These are phyloP conservation scores for Leptodactylus fallax DNA, from an alignment of 2,797 vertebrate genomes.

Conservation along the genomic window DNA sequence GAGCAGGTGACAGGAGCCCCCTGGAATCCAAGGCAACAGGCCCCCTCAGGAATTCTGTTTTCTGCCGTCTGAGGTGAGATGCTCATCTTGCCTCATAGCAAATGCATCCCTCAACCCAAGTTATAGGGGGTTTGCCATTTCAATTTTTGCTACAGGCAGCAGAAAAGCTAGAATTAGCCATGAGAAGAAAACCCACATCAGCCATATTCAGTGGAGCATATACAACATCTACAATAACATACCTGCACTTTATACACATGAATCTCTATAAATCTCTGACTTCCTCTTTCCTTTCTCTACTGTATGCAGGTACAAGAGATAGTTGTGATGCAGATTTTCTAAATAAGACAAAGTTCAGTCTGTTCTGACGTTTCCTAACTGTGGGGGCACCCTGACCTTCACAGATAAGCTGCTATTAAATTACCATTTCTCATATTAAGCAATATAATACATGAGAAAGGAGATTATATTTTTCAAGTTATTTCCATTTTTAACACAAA, in stretches of 20 bases:
- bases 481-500: background rate
- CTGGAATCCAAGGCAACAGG: too few species aligned
- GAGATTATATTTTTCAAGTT: background rate
- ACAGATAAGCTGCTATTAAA: conserved; percentile 17
- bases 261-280: background rate
- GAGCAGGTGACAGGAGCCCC: too few species aligned
- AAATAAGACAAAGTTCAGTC: conserved; percentile 31
- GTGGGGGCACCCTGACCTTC: conserved; percentile 29
- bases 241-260: background rate
- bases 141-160: too few species aligned
- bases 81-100: too few species aligned
- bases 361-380: background rate
- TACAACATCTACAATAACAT: background rate
- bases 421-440: conserved; percentile 14
- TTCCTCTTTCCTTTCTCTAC: background rate
- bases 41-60: too few species aligned
- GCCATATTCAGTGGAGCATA: too few species aligned
- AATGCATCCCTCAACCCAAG: too few species aligned
- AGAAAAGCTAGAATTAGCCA: too few species aligned
- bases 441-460: background rate
- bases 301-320: background rate
- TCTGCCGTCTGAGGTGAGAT: too few species aligned
- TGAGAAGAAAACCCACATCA: too few species aligned
- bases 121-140: too few species aligned
- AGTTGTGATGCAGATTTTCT: background rate